phyloP scores from a whole-genome alignment of 2,888 invertebrate genomes.

The Myopa tessellatipennis region DNA sequence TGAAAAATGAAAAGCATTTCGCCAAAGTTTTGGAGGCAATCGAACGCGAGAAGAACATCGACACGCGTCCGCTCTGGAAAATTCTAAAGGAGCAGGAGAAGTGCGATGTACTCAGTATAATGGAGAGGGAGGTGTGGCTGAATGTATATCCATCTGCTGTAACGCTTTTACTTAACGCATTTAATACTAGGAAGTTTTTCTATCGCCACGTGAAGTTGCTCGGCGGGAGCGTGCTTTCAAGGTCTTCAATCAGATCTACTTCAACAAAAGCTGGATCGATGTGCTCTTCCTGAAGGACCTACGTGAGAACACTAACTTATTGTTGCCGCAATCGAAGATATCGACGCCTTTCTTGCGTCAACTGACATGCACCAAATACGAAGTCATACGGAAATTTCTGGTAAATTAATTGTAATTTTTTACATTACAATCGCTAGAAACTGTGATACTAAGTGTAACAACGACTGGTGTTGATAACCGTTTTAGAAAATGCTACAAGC shows the following conservation, averaged over 20 bases:
- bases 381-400: slow-evolving; percentile 55
- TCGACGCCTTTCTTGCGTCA: slow-evolving; percentile 52
- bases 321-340: slow-evolving; percentile 54
- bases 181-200: slow-evolving; percentile 51
- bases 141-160: not conserved
- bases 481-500: slow-evolving; percentile 63
- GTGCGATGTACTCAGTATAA: slow-evolving; percentile 61
- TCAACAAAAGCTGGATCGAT: slow-evolving; percentile 60
- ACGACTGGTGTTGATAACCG: not conserved
- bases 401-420: slow-evolving; percentile 49
- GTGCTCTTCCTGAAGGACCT: slow-evolving; percentile 58
- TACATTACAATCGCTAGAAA: too few species aligned
- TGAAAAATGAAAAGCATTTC: slow-evolving; percentile 56
- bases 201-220: slow-evolving; percentile 59
- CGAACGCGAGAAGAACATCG: slow-evolving; percentile 50
- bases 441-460: not conserved
- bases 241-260: slow-evolving; percentile 61
- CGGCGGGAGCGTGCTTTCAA: slow-evolving; percentile 56
- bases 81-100: slow-evolving; percentile 56
- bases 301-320: slow-evolving; percentile 53
- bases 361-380: slow-evolving; percentile 55
- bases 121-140: slow-evolving; percentile 53
- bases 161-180: not conserved
- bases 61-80: slow-evolving; percentile 61
- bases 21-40: slow-evolving; percentile 52